phyloP scores from a whole-genome alignment of 2,888 invertebrate genomes.

The Nomada fabriciana region DNA sequence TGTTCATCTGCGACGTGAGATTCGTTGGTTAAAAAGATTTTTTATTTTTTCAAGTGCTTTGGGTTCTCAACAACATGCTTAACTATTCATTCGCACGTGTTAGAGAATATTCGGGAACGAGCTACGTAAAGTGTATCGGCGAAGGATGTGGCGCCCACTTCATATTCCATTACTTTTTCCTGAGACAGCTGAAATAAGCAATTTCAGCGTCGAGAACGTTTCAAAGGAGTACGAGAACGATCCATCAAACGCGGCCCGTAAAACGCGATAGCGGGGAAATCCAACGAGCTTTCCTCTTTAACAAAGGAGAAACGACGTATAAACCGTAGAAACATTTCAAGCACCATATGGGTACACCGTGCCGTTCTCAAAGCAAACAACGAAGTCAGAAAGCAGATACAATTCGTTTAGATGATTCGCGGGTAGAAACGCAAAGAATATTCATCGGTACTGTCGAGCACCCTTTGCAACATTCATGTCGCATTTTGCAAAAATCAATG shows the following conservation, averaged over 20 bases:
- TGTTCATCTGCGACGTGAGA: neutral
- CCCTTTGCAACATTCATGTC: neutral
- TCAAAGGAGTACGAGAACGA: neutral
- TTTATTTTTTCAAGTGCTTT: too few relatives aligned
- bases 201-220: neutral
- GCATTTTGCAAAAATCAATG: neutral
- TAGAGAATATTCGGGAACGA: neutral
- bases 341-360: conserved; percentile 55
- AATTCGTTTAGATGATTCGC: neutral
- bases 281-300: conserved; percentile 42
- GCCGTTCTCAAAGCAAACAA: conserved; percentile 8
- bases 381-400: neutral
- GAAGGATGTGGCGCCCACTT: neutral
- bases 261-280: neutral
- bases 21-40: too few relatives aligned
- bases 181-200: neutral
- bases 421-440: neutral
- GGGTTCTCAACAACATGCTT: too few relatives aligned
- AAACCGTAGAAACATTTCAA: conserved; percentile 30
- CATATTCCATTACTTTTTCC: neutral
- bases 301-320: neutral
- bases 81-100: neutral
- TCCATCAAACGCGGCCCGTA: neutral
- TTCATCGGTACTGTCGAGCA: neutral
- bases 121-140: neutral